Evolutionary conservation across 2,888 invertebrate species (phyloP).

Genomic region (Lysandra bellargus): DNA sequence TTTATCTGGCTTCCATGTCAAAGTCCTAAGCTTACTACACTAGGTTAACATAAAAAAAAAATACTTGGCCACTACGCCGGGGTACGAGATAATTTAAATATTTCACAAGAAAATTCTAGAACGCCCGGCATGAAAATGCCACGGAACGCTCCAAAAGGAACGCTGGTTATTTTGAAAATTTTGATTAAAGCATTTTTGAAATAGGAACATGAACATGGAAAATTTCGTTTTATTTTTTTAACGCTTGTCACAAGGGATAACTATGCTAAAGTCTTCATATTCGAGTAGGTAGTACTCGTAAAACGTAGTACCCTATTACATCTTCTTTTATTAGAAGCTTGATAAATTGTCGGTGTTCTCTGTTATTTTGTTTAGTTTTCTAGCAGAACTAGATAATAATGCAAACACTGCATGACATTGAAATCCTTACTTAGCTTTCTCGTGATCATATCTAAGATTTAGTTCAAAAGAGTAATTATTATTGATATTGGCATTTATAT

Average conservation of each 20-base stretch:
- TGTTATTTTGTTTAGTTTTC: not conserved
- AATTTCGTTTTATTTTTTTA: not conserved
- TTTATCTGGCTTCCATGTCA: not conserved
- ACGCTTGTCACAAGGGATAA: not conserved
- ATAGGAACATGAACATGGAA: conserved; percentile 1
- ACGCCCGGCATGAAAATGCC: conserved; percentile 30
- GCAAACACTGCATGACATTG: no score
- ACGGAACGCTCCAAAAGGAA: conserved; percentile 9
- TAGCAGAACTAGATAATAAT: no score
- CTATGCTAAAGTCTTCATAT: not conserved
- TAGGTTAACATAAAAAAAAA: conserved; percentile 21
- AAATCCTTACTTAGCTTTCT: no score
- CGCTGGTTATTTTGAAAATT: conserved; percentile 29
- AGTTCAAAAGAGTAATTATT: no score
- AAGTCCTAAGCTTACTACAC: not conserved
- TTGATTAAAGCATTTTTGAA: conserved; percentile 31
- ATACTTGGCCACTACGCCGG: conserved; percentile 14
- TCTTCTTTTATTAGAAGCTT: not conserved
- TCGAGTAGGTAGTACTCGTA: no score
- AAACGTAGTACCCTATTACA: not conserved
- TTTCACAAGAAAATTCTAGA: conserved; percentile 30
- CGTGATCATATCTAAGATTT: no score
- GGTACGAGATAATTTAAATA: conserved; percentile 33
- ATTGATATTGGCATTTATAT: no score
- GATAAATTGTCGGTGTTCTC: not conserved